Conservation (phyloP, 2,797 vertebrate genomes). For the Gallirallus australis region DNA sequence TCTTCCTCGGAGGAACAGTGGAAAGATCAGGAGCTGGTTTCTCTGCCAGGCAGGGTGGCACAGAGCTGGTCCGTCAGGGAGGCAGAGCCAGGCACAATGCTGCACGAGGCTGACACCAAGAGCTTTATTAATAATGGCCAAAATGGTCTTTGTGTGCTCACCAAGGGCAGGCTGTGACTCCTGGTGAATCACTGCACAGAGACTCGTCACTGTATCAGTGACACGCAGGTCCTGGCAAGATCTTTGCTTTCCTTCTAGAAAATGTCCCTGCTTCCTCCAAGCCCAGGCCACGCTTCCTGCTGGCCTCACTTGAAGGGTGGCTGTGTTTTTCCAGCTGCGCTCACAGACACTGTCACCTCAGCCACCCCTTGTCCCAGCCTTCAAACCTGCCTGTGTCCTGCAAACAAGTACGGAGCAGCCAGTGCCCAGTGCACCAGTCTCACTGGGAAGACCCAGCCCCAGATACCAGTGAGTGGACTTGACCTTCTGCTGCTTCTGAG, state of each 20-base stretch:
- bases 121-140: background rate
- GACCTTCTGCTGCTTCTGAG: background rate
- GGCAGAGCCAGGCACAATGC: background rate
- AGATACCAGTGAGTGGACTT: background rate
- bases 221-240: background rate
- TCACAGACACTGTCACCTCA: background rate
- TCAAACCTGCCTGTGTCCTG: background rate
- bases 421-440: background rate
- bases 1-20: background rate
- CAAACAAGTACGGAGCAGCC: background rate
- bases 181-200: background rate
- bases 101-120: background rate
- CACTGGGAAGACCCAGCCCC: background rate
- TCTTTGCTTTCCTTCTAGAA: background rate
- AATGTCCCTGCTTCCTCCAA: background rate
- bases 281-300: background rate
- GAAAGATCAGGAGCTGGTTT: background rate
- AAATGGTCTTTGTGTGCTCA: background rate
- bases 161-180: background rate
- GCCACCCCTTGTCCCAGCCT: background rate
- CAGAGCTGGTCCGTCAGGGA: background rate
- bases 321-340: background rate
- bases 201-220: fast-evolving
- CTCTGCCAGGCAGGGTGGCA: background rate
- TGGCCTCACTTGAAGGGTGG: background rate